Evolutionary conservation across 2,888 invertebrate species (phyloP).

Genomic region (Digitonthophagus gazella): DNA sequence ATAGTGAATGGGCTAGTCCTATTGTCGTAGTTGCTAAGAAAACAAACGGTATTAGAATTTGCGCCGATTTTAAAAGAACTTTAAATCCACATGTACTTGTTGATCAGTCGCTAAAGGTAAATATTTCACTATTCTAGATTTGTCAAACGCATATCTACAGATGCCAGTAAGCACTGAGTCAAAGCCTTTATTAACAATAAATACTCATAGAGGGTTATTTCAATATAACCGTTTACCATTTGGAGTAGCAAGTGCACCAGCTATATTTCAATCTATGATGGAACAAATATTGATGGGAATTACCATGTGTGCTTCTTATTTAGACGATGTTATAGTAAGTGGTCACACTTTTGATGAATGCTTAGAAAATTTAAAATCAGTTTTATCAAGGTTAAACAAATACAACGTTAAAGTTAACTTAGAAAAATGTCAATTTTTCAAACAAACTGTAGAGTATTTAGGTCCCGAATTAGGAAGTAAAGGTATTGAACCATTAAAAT

Average conservation of each 20-base stretch:
- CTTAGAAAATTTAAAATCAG: not conserved
- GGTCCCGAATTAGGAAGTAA: conserved; percentile 21
- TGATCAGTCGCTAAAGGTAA: conserved; percentile 28
- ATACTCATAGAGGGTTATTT: conserved; percentile 33
- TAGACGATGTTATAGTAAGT: conserved; percentile 20
- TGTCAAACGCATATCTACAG: conserved; percentile 30
- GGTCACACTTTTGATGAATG: conserved; percentile 19
- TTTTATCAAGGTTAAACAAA: conserved; percentile 3
- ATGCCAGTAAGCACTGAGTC: conserved; percentile 26
- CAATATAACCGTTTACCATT: conserved; percentile 36
- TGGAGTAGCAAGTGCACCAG: conserved; percentile 39
- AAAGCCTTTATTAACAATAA: conserved; percentile 26
- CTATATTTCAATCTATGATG: conserved; percentile 9
- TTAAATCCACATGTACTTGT: conserved; percentile 31
- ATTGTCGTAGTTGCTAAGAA: conserved; percentile 25
- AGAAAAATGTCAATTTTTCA: conserved; percentile 23
- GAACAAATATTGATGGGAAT: conserved; percentile 19
- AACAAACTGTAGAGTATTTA: conserved; percentile 19
- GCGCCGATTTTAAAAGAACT: conserved; percentile 33
- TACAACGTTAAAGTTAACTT: conserved; percentile 23
- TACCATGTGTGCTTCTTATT: not conserved
- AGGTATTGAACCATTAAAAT: conserved; percentile 39
- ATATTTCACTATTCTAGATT: conserved; percentile 30
- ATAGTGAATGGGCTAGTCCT: conserved; percentile 31
- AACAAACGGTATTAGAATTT: conserved; percentile 31